These are phyloP conservation scores for Chaetops frenatus DNA, from an alignment of 2,113 vertebrate genomes.

Conservation along the genomic window DNA sequence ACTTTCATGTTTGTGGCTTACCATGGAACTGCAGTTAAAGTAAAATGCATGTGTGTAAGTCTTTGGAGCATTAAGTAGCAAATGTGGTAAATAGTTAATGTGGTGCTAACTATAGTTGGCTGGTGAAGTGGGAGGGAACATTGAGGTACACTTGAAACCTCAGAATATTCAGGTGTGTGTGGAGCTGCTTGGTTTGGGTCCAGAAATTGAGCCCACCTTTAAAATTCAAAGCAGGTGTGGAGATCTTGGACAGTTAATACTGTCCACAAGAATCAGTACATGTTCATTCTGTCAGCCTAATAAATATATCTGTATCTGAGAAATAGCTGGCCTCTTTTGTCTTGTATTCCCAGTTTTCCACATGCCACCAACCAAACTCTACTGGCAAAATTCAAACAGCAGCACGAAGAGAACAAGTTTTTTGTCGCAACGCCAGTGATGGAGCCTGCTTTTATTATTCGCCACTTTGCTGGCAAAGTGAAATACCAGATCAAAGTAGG, in stretches of 20 bases:
- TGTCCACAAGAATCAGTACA: background rate
- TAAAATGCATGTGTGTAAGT: background rate
- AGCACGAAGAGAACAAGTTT: conserved; percentile 91
- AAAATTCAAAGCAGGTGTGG: background rate
- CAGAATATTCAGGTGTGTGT: background rate
- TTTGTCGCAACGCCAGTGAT: conserved; percentile 91
- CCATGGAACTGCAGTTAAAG: background rate
- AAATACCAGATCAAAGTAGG: conserved; percentile 95
- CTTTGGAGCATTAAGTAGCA: background rate
- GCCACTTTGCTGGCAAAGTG: conserved; percentile 93
- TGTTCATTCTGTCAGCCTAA: background rate
- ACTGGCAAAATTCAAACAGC: conserved; percentile 96
- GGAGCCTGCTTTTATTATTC: conserved; percentile 96
- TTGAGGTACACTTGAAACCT: background rate
- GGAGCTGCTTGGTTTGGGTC: background rate
- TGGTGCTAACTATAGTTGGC: background rate
- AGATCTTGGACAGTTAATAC: background rate
- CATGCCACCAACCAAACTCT: conserved; percentile 92
- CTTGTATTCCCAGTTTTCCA: conserved; percentile 80
- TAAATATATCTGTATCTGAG: background rate
- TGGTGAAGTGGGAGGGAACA: background rate
- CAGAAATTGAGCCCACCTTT: background rate
- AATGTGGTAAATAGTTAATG: background rate
- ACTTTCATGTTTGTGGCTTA: background rate
- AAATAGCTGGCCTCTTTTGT: background rate